These are phyloP conservation scores for Phasia obesa DNA, from an alignment of 2,888 invertebrate genomes.

Conservation along the genomic window DNA sequence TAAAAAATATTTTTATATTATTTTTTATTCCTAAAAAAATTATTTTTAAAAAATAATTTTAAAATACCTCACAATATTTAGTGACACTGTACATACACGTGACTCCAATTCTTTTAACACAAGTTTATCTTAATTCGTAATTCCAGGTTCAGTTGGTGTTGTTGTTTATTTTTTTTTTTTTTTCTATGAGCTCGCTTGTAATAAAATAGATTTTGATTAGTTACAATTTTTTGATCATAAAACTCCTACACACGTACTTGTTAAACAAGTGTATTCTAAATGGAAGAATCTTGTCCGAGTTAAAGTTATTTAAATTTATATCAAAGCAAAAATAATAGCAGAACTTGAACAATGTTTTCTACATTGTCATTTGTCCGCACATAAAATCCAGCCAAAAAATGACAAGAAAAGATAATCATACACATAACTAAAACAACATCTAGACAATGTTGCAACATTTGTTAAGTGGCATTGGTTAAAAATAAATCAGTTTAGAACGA, in stretches of 20 bases:
- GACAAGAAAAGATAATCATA: constrained; percentile 32
- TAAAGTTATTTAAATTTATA: constrained; percentile 68
- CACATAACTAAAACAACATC: not conserved
- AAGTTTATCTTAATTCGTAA: not conserved
- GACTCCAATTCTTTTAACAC: not conserved
- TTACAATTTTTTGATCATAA: constrained; percentile 60
- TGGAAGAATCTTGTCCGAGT: constrained; percentile 69
- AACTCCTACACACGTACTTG: constrained; percentile 68
- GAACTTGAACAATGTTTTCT: constrained; percentile 2
- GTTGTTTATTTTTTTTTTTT: not conserved
- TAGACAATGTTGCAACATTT: constrained; percentile 43
- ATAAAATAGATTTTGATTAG: constrained; percentile 60
- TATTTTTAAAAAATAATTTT: not conserved
- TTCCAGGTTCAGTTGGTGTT: constrained; percentile 13
- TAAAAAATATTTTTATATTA: too few species aligned
- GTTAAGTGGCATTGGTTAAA: constrained; percentile 18
- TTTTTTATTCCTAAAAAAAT: too few species aligned
- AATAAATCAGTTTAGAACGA: too few species aligned
- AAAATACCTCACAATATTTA: not conserved
- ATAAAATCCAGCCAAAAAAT: constrained; percentile 22
- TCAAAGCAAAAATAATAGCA: constrained; percentile 37
- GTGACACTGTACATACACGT: constrained; percentile 22
- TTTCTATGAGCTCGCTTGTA: not conserved
- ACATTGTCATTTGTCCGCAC: constrained; percentile 17
- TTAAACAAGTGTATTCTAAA: constrained; percentile 67